Percentiles rank a stretch among this genome's conserved stretches.
phyloP scores from a whole-genome alignment of 2,888 invertebrate genomes.

The Crocallis elinguaria region DNA sequence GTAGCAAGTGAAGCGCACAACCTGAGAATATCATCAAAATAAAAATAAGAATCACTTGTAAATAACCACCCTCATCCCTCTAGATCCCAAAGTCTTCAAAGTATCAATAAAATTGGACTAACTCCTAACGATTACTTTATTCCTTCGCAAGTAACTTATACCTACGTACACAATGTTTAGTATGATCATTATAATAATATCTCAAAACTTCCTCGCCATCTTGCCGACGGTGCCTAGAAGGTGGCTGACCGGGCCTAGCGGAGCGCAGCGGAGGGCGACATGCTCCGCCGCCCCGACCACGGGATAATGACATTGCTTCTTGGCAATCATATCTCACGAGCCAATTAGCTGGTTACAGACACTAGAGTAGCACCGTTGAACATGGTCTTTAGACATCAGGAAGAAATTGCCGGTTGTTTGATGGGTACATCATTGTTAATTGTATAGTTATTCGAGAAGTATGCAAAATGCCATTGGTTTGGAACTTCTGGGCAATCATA shows the following conservation, averaged over 20 bases:
- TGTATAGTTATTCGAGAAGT: too few relatives aligned
- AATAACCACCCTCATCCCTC: too few relatives aligned
- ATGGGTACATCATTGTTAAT: neutral
- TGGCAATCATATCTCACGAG: slow-evolving; percentile 77
- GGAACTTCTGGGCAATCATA: too few relatives aligned
- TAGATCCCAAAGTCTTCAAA: too few relatives aligned
- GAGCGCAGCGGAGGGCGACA: slow-evolving; percentile 70
- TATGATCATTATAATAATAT: slow-evolving; percentile 6
- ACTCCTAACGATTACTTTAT: too few relatives aligned
- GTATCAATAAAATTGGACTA: too few relatives aligned
- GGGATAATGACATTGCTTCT: slow-evolving; percentile 73
- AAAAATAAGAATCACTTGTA: too few relatives aligned
- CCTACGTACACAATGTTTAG: neutral
- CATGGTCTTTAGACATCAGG: neutral
- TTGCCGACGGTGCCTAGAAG: slow-evolving; percentile 42
- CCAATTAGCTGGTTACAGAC: slow-evolving; percentile 26
- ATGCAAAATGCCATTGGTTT: too few relatives aligned
- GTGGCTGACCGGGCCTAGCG: slow-evolving; percentile 71
- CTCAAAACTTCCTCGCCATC: neutral
- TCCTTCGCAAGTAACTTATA: neutral
- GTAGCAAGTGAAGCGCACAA: too few relatives aligned
- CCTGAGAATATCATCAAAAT: too few relatives aligned
- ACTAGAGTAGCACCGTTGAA: neutral
- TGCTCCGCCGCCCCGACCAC: slow-evolving; percentile 51
- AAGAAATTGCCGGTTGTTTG: neutral